phyloP scores from a whole-genome alignment of 1,140 invertebrate genomes.

The Drosophila saltans region DNA sequence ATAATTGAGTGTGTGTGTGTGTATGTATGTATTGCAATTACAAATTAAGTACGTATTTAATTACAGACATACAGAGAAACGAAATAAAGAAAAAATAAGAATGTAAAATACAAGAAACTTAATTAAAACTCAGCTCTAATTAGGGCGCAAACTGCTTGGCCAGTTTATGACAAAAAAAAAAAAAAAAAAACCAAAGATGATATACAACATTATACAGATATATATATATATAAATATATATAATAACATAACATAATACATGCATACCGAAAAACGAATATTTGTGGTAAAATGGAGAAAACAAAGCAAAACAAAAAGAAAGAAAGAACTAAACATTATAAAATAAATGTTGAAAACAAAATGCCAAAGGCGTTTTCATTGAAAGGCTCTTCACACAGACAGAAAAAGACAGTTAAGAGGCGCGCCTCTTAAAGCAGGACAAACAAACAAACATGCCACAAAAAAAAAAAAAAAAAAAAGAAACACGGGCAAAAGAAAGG shows the following conservation, averaged over 20 bases:
- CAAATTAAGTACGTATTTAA: slow-evolving; percentile 54
- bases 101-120: slow-evolving; percentile 38
- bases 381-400: neutral
- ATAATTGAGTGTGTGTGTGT: slow-evolving; percentile 47
- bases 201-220: slow-evolving; percentile 49
- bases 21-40: slow-evolving; percentile 55
- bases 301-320: slow-evolving; percentile 59
- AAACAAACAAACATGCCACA: slow-evolving; percentile 14
- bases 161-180: slow-evolving; percentile 65
- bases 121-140: slow-evolving; percentile 63
- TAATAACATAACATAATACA: slow-evolving; percentile 50
- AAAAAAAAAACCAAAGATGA: slow-evolving; percentile 52
- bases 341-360: slow-evolving; percentile 81
- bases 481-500: slow-evolving; percentile 16
- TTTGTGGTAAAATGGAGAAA: slow-evolving; percentile 63
- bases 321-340: slow-evolving; percentile 39
- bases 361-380: slow-evolving; percentile 36
- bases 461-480: slow-evolving; percentile 36
- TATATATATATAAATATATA: slow-evolving; percentile 60
- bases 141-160: slow-evolving; percentile 72
- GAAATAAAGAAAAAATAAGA: slow-evolving; percentile 44
- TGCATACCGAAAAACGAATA: slow-evolving; percentile 68
- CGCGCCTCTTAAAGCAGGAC: slow-evolving; percentile 26
- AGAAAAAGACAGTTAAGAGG: slow-evolving; percentile 29
- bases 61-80: slow-evolving; percentile 25